These are phyloP conservation scores for Drosophila anceps DNA, from an alignment of 2,888 invertebrate genomes.

Conservation along the genomic window DNA sequence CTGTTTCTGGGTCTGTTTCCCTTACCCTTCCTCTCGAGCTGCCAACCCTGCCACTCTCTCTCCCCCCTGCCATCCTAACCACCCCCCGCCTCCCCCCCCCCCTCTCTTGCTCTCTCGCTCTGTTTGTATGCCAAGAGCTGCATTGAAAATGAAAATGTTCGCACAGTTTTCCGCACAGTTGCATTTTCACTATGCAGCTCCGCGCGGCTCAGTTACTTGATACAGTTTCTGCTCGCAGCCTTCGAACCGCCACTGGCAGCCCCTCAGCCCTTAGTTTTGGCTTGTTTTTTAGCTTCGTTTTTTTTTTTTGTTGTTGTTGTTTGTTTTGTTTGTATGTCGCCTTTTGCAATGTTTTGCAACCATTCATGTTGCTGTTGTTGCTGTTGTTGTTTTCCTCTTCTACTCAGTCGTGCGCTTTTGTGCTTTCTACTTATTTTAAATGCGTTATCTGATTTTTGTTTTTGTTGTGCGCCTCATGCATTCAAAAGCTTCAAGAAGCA, in stretches of 20 bases:
- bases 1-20: slow-evolving; percentile 15
- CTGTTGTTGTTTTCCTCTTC: slow-evolving; percentile 49
- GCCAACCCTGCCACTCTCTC: too few species aligned
- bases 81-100: neutral
- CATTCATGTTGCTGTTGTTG: slow-evolving; percentile 36
- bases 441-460: slow-evolving; percentile 71
- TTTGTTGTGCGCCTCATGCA: slow-evolving; percentile 66
- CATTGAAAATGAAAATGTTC: slow-evolving; percentile 82
- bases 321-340: slow-evolving; percentile 63
- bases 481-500: slow-evolving; percentile 62
- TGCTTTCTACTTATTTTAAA: slow-evolving; percentile 76
- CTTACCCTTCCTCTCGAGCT: slow-evolving; percentile 7
- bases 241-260: neutral
- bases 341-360: slow-evolving; percentile 52
- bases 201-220: slow-evolving; percentile 81
- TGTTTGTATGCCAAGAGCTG: slow-evolving; percentile 72
- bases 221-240: slow-evolving; percentile 60
- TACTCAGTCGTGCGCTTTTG: slow-evolving; percentile 77
- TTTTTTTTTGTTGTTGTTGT: too few species aligned
- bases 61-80: too few species aligned
- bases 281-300: slow-evolving; percentile 40
- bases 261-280: neutral
- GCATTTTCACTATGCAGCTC: slow-evolving; percentile 79
- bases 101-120: neutral
- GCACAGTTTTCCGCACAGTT: slow-evolving; percentile 82